These are phyloP conservation scores for Apotomis betuletana DNA, from an alignment of 2,888 invertebrate genomes.

Conservation along the genomic window DNA sequence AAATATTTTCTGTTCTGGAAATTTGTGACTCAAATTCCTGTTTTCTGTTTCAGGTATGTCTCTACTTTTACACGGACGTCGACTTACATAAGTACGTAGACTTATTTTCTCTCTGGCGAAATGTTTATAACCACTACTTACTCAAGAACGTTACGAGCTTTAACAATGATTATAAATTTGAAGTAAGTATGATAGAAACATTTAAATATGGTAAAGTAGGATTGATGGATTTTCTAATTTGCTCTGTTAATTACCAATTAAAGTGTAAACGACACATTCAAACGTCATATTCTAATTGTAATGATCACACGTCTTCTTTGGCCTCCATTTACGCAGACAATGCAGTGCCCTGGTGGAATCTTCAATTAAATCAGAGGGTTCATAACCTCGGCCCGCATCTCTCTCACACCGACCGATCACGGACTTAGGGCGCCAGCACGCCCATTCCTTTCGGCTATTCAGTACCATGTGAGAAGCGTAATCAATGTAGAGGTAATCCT, in stretches of 20 bases:
- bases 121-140: not conserved
- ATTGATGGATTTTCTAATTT: not conserved
- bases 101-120: not conserved
- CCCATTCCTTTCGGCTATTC: slow-evolving; percentile 63
- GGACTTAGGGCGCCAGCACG: slow-evolving; percentile 60
- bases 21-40: slow-evolving; percentile 12
- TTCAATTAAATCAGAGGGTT: slow-evolving; percentile 79
- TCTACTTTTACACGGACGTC: slow-evolving; percentile 13
- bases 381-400: slow-evolving; percentile 77
- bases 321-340: slow-evolving; percentile 51
- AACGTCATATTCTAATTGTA: slow-evolving; percentile 6
- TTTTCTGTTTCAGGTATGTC: slow-evolving; percentile 53
- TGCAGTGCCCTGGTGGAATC: slow-evolving; percentile 63
- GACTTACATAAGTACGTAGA: not conserved
- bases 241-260: not conserved
- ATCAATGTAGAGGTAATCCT: slow-evolving; percentile 31
- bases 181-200: not conserved
- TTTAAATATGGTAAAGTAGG: not conserved
- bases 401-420: slow-evolving; percentile 67
- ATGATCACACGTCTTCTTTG: slow-evolving; percentile 34
- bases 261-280: slow-evolving; percentile 2
- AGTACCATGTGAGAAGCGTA: slow-evolving; percentile 46
- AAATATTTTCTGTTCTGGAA: slow-evolving; percentile 23
- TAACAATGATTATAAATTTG: not conserved
- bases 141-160: not conserved